These are phyloP conservation scores for Homarus americanus DNA, from an alignment of 1,140 invertebrate species.

Conservation along the genomic window DNA sequence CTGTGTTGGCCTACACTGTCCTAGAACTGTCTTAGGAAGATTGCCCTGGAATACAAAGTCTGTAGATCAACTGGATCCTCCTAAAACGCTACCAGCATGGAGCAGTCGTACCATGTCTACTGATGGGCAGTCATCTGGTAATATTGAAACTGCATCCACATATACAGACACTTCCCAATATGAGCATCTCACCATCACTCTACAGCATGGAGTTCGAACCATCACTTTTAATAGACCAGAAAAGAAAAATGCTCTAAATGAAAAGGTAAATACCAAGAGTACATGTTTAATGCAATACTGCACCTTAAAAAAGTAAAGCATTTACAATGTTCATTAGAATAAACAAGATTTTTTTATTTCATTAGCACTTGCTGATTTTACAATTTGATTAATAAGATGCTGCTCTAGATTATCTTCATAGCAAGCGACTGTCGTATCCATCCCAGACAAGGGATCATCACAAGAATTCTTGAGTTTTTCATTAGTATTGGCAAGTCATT, in stretches of 20 bases:
- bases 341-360: too few species aligned
- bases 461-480: background rate
- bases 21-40: background rate
- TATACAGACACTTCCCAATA: conserved; percentile 1
- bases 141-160: background rate
- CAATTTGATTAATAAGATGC: too few species aligned
- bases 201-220: conserved; percentile 29
- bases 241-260: conserved; percentile 61
- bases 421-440: too few species aligned
- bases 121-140: background rate
- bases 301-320: too few species aligned
- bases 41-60: background rate
- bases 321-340: too few species aligned
- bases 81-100: background rate
- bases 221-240: conserved; percentile 56
- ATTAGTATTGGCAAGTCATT: background rate
- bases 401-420: too few species aligned
- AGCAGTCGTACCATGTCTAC: background rate
- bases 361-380: too few species aligned
- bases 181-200: conserved; percentile 29
- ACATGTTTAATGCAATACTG: too few species aligned
- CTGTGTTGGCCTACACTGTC: background rate
- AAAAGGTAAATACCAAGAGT: conserved; percentile 36
- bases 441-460: too few species aligned
- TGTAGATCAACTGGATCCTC: background rate